Base-by-base conservation (phyloP, 2,797 vertebrate genomes). In the Argya squamiceps region DNA sequence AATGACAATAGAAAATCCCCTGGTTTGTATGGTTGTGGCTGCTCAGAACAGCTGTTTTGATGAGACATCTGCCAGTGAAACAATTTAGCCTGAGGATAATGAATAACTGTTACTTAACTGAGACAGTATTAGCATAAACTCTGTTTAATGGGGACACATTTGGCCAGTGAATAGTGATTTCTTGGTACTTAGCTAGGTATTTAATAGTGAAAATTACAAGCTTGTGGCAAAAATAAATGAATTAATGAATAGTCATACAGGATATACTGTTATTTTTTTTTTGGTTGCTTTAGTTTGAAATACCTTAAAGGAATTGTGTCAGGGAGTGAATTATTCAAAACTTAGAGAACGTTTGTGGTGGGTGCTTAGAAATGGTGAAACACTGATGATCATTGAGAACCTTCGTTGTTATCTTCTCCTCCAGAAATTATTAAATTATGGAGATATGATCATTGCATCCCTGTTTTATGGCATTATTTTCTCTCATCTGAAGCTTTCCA, bases 81-180 rank as follows among this genome's bases (percentile, higher is more conserved):
- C 92, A 84, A 89, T 96, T 93, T 91, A 89, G 93, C 93, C 94
- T 11, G 88, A 91, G 88, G 94, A 95, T 92, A 96, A 95, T 58
- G 84, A 89, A 94, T 84, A 94, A 93, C 92, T 92, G 86, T 95
- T 96, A 95, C 93, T 96, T 96, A 96, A 97, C 88, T 89, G 86
- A 95, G 71, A 93, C 60, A 76, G 88, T 87, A 94, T 89, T 82
- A 91, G 55, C 70, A 94, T 94, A 95, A 94, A 95, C 55, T 94
- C 77, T 87, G 64, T 60, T 93, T 95, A 95, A 95, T 64, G 30
- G 78, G 32, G 67, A 93, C 74, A 80, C 4, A 84, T 92, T 96
- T 85, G 95, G 64, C 44, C 93, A 91, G 74, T 41, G 60, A 93
- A 69, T 53, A 83, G 68, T 87, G 81, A 63, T 91, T 93, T 96